phyloP scores from a whole-genome alignment of 1,140 invertebrate genomes.

The Pinna nobilis region DNA sequence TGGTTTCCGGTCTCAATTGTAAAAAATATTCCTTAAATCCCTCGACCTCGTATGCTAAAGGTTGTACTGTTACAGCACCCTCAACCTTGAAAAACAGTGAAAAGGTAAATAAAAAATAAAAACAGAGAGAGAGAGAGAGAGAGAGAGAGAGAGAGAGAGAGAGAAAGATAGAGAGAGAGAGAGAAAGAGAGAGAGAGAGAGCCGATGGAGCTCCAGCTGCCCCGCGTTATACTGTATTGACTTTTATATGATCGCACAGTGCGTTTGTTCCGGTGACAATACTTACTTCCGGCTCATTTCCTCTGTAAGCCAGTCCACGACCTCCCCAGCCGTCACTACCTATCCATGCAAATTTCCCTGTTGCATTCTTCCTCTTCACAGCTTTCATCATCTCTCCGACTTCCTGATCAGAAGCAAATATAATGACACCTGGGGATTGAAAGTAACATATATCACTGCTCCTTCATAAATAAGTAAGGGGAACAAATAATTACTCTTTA shows the following conservation, averaged over 20 bases:
- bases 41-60: conserved; percentile 77
- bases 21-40: conserved; percentile 73
- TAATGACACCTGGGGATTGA: conserved; percentile 84
- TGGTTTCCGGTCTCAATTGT: conserved; percentile 64
- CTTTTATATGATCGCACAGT: background rate
- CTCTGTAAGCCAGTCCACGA: conserved; percentile 86
- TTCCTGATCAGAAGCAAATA: conserved; percentile 97
- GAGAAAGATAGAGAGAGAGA: too few relatives aligned
- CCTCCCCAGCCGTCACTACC: conserved; percentile 87
- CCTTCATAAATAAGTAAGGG: too few relatives aligned
- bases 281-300: conserved; percentile 85
- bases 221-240: background rate
- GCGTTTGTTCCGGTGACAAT: too few relatives aligned
- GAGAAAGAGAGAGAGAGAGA: too few relatives aligned
- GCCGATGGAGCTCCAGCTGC: too few relatives aligned
- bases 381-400: conserved; percentile 95
- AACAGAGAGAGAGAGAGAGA: too few relatives aligned
- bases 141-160: too few relatives aligned
- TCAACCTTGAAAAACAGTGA: conserved; percentile 76
- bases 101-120: background rate
- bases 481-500: too few relatives aligned
- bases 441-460: background rate
- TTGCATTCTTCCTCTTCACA: conserved; percentile 89
- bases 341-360: conserved; percentile 94
- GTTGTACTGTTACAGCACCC: conserved; percentile 86